Evolutionary conservation across 2,888 invertebrate genomes (phyloP).

Genomic region (Piscicola geometra): DNA sequence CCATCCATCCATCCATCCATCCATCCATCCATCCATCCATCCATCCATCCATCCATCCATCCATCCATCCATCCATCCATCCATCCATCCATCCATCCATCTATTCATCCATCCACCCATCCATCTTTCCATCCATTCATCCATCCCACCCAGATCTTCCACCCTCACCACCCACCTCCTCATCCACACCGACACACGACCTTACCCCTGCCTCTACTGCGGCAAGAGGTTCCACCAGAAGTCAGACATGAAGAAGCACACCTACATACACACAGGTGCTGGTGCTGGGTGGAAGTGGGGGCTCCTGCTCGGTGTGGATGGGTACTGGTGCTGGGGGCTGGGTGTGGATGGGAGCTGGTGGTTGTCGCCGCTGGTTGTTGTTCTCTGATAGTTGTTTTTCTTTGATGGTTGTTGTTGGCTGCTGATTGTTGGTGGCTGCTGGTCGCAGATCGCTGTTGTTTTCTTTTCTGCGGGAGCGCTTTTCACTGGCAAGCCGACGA

Average conservation of each 20-base stretch:
- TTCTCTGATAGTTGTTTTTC: too few species aligned
- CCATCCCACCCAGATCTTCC: slow-evolving; percentile 66
- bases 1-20: background rate
- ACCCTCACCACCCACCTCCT: slow-evolving; percentile 93
- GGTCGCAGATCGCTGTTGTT: too few species aligned
- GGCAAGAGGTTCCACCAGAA: slow-evolving; percentile 98
- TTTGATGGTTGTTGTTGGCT: too few species aligned
- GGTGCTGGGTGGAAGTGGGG: too few species aligned
- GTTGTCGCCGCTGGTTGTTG: too few species aligned
- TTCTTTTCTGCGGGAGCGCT: too few species aligned
- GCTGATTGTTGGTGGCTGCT: too few species aligned
- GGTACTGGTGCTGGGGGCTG: background rate
- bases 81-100: background rate
- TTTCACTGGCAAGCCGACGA: too few species aligned
- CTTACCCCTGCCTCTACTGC: slow-evolving; percentile 95
- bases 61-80: background rate
- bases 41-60: background rate
- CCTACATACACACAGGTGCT: slow-evolving; percentile 91
- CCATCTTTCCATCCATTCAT: background rate
- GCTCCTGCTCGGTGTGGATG: background rate
- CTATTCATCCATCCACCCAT: background rate
- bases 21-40: background rate
- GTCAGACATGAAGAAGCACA: slow-evolving; percentile 99
- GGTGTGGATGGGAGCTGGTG: background rate
- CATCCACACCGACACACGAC: slow-evolving; percentile 92